Percentiles rank a stretch among this genome's conserved stretches.
These are phyloP conservation scores for Sebastes steindachneri DNA, from an alignment of 2,797 vertebrate species.

Conservation along the genomic window DNA sequence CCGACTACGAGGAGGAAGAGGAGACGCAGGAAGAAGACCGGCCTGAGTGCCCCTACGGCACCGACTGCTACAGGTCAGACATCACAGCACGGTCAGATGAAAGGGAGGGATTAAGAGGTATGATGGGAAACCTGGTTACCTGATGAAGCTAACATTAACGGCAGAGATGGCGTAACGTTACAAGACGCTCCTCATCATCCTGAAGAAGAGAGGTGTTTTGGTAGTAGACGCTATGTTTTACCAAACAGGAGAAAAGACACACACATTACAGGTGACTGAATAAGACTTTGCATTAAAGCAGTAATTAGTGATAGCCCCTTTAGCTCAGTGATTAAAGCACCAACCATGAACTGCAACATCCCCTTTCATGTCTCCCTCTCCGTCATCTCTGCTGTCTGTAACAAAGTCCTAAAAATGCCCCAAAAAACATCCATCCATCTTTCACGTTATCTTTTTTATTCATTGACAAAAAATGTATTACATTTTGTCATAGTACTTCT, in stretches of 20 bases:
- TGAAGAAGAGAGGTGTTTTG: not conserved
- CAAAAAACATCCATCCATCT: too few relatives aligned
- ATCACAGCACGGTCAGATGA: not conserved
- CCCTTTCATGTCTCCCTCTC: not conserved
- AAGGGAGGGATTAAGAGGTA: not conserved
- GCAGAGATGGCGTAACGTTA: not conserved
- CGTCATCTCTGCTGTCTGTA: too few relatives aligned
- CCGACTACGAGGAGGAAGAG: constrained; percentile 61
- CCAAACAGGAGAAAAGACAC: too few relatives aligned
- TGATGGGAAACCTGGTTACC: not conserved
- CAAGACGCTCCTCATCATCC: not conserved
- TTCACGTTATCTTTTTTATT: too few relatives aligned
- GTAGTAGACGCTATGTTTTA: rapidly evolving
- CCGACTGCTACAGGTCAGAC: constrained; percentile 82
- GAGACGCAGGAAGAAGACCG: constrained; percentile 35
- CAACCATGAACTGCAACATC: not conserved
- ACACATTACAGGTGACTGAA: not conserved
- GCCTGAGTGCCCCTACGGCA: constrained; percentile 82
- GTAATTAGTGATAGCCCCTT: too few relatives aligned
- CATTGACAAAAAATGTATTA: too few relatives aligned
- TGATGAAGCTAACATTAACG: not conserved
- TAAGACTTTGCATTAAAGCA: too few relatives aligned
- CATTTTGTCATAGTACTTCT: too few relatives aligned
- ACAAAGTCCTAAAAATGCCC: too few relatives aligned
- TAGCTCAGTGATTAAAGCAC: not conserved